A percentile compares a stretch with the other conserved stretches of the same genome.
Conservation (phyloP, 2,888 invertebrate species). For the Hipparchia semele region DNA sequence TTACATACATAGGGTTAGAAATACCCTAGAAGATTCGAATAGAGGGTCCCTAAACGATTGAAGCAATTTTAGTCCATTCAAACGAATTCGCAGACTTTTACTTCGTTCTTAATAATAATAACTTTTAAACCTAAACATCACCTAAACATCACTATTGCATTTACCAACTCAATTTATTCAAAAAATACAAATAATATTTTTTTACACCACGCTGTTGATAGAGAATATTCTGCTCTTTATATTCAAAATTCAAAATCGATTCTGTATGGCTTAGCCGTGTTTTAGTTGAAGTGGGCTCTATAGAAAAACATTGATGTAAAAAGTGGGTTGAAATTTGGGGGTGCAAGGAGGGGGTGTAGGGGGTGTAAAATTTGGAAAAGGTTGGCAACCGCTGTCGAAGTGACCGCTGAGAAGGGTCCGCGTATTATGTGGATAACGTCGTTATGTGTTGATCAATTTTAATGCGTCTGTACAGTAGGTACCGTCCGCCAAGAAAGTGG, state of each 20-base stretch:
- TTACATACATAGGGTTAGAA: too few species aligned
- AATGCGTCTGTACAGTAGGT: constrained; percentile 53
- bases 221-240: neutral
- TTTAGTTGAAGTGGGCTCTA: constrained; percentile 62
- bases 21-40: too few species aligned
- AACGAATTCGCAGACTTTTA: too few species aligned
- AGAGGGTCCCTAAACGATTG: too few species aligned
- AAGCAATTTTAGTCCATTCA: too few species aligned
- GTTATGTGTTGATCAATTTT: constrained; percentile 83
- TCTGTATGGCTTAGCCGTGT: neutral
- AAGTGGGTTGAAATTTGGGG: constrained; percentile 74
- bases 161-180: neutral
- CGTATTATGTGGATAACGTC: constrained; percentile 79
- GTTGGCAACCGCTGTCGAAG: constrained; percentile 78
- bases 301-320: constrained; percentile 83
- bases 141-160: too few species aligned
- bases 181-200: neutral
- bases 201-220: neutral
- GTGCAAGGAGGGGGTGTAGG: constrained; percentile 41
- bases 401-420: constrained; percentile 82
- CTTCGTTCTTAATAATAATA: too few species aligned
- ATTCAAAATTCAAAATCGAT: neutral
- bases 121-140: too few species aligned
- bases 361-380: constrained; percentile 60
- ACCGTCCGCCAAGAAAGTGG: constrained; percentile 40